Evolutionary conservation across 2,888 invertebrate genomes (phyloP).

Genomic region (Lingula anatina): DNA sequence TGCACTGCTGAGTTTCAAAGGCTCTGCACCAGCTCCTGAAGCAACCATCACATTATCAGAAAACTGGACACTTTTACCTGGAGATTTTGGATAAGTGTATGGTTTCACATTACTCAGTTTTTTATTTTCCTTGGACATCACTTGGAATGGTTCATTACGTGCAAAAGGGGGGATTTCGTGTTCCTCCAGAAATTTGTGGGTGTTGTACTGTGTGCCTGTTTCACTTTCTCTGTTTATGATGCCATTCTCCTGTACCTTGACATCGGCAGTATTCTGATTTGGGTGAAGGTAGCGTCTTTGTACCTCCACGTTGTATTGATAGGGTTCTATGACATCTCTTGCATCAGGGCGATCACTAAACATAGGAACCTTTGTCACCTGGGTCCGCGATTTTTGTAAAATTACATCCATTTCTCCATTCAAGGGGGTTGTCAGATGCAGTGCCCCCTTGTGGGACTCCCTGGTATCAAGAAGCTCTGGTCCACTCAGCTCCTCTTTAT

Average conservation of each 20-base stretch:
- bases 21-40: constrained; percentile 23
- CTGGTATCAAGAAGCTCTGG: constrained; percentile 31
- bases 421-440: constrained; percentile 25
- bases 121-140: constrained; percentile 43
- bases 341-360: constrained; percentile 24
- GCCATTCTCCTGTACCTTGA: constrained; percentile 31
- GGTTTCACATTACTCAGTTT: constrained; percentile 22
- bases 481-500: constrained; percentile 24
- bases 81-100: constrained; percentile 1
- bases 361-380: constrained; percentile 18
- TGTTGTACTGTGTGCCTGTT: constrained; percentile 40
- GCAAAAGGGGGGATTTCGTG: constrained; percentile 24
- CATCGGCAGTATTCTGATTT: constrained; percentile 20
- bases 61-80: constrained; percentile 31
- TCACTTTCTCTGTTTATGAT: constrained; percentile 29
- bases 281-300: constrained; percentile 36
- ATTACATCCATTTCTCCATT: constrained; percentile 32
- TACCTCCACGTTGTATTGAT: constrained; percentile 16
- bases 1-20: constrained; percentile 20
- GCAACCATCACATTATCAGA: constrained; percentile 31
- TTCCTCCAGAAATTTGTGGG: constrained; percentile 45
- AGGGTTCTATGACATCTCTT: constrained; percentile 19
- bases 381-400: constrained; percentile 25
- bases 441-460: constrained; percentile 33
- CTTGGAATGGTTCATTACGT: constrained; percentile 32